phyloP scores from a whole-genome alignment of 2,113 vertebrate genomes.

The Neolamprologus sp. region DNA sequence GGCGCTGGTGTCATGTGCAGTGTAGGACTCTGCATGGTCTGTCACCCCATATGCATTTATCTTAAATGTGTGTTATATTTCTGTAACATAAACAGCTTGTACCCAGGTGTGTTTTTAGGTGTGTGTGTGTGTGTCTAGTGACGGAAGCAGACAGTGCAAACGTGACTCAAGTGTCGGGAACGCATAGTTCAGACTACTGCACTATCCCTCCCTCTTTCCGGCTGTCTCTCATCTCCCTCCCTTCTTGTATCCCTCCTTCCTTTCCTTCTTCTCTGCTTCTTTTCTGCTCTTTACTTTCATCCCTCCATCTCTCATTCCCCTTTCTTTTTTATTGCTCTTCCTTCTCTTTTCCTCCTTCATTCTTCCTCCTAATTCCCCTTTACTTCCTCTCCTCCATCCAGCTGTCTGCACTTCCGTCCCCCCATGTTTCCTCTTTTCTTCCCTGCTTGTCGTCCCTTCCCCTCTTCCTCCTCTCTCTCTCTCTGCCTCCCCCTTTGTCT shows the following conservation, averaged over 20 bases:
- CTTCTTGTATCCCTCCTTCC: neutral
- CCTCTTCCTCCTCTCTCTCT: neutral
- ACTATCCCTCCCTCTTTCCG: slow-evolving; percentile 14
- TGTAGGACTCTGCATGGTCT: neutral
- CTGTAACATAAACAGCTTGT: neutral
- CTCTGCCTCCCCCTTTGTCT: neutral
- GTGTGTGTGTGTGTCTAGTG: neutral
- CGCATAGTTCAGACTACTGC: slow-evolving; percentile 50
- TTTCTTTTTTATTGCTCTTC: neutral
- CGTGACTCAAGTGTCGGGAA: slow-evolving; percentile 56
- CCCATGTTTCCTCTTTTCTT: neutral
- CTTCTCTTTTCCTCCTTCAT: neutral
- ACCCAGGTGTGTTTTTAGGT: neutral
- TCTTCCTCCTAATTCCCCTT: neutral
- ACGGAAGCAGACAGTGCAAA: slow-evolving; percentile 50
- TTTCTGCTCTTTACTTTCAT: neutral
- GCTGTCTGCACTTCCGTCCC: neutral
- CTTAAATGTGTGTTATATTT: neutral
- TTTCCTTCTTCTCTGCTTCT: neutral
- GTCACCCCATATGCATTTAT: neutral
- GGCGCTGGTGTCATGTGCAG: slow-evolving; percentile 7
- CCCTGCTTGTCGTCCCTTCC: neutral
- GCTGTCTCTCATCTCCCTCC: neutral
- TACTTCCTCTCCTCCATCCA: neutral
- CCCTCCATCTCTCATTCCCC: neutral